Evolutionary conservation across 2,888 invertebrate genomes (phyloP), one percentile per base, ranked within the genome.

Genomic region (Eupeodes latifasciatus): DNA sequence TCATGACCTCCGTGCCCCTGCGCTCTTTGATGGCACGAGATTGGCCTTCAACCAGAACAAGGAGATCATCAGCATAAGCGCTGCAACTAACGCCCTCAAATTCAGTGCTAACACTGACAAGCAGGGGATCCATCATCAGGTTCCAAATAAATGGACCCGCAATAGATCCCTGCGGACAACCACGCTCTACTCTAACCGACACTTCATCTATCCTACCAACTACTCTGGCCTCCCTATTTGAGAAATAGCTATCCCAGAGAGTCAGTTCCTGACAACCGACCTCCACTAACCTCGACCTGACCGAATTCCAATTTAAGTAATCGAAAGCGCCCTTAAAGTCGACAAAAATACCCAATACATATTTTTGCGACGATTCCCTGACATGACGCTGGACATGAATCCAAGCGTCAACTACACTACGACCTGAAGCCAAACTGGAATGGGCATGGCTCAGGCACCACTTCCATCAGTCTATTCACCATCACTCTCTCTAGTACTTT

Each of bases 141-240:
- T 89, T 89, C 76, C 86, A 90, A 16, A 87, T 81, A 76, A 75
- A 90, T 81, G 86, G 77, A 62, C 89, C 49, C 5, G 14, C 49
- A 49, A 49, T 14, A 1, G 49, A 49, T 5, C 84, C 85, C 49
- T 49, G 51, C 3, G 51, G 51, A 16, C 51, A 53, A 7, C 51
- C 51, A 4, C 51, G n/a, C 51, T 53, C 51, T 0, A 53, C 51
- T 1, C 7, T 16, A 3, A 53, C 7, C n/a, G 51, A 5, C 6
- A 53, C 51, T 11, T 47, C 47, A 47, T 4, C 47, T 11, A 10
- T 1, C 4, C 12, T 12, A 4, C 7, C 47, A 10, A 47, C 27
- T 27, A 27, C 47, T 11, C 47, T 9, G 10, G 47, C 47, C 9
- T 9, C 0, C 11, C 47, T 12, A 11, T 47, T 10, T 1, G 47